Evolutionary conservation across 2,797 vertebrate genomes (phyloP).

Genomic region (Sorex maritimensis): DNA sequence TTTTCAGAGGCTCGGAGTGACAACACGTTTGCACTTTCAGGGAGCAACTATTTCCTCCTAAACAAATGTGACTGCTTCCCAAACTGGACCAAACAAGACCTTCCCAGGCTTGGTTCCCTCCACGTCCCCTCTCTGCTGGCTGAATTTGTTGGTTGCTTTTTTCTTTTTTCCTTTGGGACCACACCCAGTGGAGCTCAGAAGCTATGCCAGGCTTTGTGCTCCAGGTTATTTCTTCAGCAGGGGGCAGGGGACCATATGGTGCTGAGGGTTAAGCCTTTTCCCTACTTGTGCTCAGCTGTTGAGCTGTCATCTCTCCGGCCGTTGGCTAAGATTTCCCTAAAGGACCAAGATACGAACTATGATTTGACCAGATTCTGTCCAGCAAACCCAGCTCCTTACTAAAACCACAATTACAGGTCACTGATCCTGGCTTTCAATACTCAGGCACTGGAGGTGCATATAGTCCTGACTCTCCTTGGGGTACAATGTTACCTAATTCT

Average conservation of each 20-base stretch:
- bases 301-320: neutral
- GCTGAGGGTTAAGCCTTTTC: no score
- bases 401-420: neutral
- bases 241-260: no score
- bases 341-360: neutral
- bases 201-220: no score
- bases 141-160: neutral
- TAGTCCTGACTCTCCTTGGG: neutral
- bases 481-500: neutral
- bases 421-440: neutral
- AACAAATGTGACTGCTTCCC: neutral
- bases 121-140: neutral
- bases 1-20: neutral
- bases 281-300: neutral
- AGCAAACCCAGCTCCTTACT: neutral
- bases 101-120: neutral
- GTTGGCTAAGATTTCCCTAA: constrained; percentile 6
- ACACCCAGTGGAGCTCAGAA: no score
- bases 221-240: no score
- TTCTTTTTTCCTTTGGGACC: no score
- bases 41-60: constrained; percentile 33
- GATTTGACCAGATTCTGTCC: neutral
- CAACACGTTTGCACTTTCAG: neutral
- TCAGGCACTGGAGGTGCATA: neutral
- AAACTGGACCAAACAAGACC: neutral